Conservation (phyloP, 1,140 invertebrate genomes). For the Vanessa atalanta region DNA sequence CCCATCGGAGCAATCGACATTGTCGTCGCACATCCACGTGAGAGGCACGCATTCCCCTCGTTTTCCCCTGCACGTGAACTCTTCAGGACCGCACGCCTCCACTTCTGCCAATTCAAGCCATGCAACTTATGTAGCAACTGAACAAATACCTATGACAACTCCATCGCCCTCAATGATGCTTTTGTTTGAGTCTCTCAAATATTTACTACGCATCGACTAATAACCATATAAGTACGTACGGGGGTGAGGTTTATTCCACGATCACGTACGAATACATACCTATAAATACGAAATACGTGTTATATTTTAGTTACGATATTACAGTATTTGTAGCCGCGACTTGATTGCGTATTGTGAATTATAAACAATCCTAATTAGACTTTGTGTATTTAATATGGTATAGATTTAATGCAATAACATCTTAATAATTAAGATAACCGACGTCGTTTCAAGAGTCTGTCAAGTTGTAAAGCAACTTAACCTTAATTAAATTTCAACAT, state of each 20-base stretch:
- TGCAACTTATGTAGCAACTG: slow-evolving; percentile 43
- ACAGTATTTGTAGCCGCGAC: slow-evolving; percentile 18
- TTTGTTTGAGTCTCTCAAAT: slow-evolving; percentile 1
- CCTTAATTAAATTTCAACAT: slow-evolving; percentile 39
- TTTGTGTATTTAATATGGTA: background rate
- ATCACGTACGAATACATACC: slow-evolving; percentile 1
- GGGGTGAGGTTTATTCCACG: slow-evolving; percentile 2
- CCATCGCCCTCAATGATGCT: slow-evolving; percentile 12
- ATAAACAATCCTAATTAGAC: slow-evolving; percentile 19
- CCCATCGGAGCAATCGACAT: slow-evolving; percentile 91
- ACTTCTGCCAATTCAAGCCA: slow-evolving; percentile 83
- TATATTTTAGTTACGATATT: slow-evolving; percentile 2
- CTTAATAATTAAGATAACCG: background rate
- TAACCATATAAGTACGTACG: slow-evolving; percentile 4
- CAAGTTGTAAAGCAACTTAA: slow-evolving; percentile 22
- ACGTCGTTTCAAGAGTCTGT: background rate
- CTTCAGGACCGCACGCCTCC: slow-evolving; percentile 90
- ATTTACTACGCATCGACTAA: slow-evolving; percentile 6
- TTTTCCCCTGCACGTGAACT: slow-evolving; percentile 90
- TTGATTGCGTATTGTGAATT: slow-evolving; percentile 32
- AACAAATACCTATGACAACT: slow-evolving; percentile 13
- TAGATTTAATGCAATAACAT: background rate
- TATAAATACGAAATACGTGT: slow-evolving; percentile 7
- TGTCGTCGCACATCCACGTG: slow-evolving; percentile 95
- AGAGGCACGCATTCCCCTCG: slow-evolving; percentile 92